phyloP scores from a whole-genome alignment of 2,113 vertebrate species.

The Calonectris borealis region DNA sequence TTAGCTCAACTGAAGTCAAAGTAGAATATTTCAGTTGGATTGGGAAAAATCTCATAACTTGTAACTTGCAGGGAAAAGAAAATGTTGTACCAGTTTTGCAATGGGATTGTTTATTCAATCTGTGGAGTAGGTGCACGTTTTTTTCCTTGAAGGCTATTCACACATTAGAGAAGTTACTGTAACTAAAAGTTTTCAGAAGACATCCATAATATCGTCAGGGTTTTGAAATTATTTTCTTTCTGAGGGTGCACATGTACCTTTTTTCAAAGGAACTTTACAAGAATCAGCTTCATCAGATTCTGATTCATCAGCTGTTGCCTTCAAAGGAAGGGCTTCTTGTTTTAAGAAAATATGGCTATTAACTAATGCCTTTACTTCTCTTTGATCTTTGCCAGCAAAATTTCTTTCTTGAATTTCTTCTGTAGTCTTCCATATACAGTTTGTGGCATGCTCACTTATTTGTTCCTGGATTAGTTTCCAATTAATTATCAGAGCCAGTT shows the following conservation, averaged over 20 bases:
- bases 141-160: background rate
- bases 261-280: background rate
- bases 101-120: background rate
- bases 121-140: background rate
- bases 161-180: background rate
- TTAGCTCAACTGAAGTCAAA: background rate
- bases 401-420: background rate
- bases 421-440: background rate
- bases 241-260: background rate
- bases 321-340: conserved; percentile 31
- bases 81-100: background rate
- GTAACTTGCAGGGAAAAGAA: background rate
- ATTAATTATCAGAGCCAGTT: conserved; percentile 23
- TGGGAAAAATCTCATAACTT: background rate
- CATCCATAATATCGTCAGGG: background rate
- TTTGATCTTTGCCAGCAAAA: conserved; percentile 55
- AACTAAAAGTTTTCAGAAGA: background rate
- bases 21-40: background rate
- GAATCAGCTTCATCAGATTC: background rate
- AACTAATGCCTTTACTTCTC: conserved; percentile 37
- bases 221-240: background rate
- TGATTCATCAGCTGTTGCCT: conserved; percentile 35
- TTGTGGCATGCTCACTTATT: background rate
- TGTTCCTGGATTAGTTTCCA: conserved; percentile 54
- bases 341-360: conserved; percentile 14